Base-by-base conservation (phyloP, 2,113 vertebrate genomes). In the Saccopteryx leptura region DNA sequence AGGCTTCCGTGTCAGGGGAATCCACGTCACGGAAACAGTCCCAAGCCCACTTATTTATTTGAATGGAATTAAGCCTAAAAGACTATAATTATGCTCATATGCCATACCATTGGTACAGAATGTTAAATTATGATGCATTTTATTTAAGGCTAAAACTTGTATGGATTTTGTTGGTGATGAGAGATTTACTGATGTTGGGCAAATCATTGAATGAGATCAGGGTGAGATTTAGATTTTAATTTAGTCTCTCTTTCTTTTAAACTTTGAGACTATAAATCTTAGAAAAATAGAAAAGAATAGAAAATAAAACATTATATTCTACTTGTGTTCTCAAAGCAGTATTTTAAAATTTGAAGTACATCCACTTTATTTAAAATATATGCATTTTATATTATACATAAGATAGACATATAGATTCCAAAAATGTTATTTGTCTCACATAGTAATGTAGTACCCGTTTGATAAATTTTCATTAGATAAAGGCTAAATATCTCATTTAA, bases 11-110 rank as follows among this genome's bases (percentile, higher is more conserved):
- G 4, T 24, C 39, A 83, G 58, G 9, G n/a, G 19, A 71, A 81
- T 21, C 24, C 12, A 68, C 31, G 19, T 54, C 19, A 46, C 60
- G 82, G n/a, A 56, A 14, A 54, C 0, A 88, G 8, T 11, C 8
- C 21, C 3, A 60, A 56, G 14, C 8, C 65, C 14, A 61, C 69
- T 31, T 31, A n/a, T 61, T 84, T 88, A 61, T 85, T 63, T 52
- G 6, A 66, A 81, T 21, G 85, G 33, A 90, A 69, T 78, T 85
- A 81, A 90, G 78, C 13, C n/a, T 87, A 28, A 83, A 82, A 93
- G 31, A 24, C 61, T 31, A 19, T 19, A 54, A 28, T 81, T 54
- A 28, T 24, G 23, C 4, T 48, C 17, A 13, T 60, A 82, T 84
- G 68, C 9, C 31, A 84, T 88, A 74, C 6, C 7, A 21, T 69